These are phyloP conservation scores for Balaeniceps rex DNA, from an alignment of 2,113 vertebrate species.

Conservation along the genomic window DNA sequence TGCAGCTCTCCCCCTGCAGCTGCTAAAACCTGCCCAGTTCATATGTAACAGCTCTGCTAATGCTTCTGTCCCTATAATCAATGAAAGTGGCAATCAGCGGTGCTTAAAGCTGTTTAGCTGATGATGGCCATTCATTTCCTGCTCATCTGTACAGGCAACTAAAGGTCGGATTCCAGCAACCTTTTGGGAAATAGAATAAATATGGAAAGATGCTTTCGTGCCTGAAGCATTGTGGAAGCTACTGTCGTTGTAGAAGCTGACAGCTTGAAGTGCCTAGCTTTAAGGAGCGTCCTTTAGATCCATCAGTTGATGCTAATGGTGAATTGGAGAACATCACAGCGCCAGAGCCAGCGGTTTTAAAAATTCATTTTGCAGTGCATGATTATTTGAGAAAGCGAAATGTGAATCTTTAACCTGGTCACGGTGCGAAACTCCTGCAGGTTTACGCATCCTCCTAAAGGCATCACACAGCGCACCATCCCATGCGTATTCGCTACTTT, in stretches of 20 bases:
- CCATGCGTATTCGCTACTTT: background rate
- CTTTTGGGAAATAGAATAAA: background rate
- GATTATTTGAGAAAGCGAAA: background rate
- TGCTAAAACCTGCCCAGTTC: background rate
- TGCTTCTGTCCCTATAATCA: background rate
- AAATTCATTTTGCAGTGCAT: fast-evolving
- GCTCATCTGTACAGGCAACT: background rate
- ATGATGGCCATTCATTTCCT: background rate
- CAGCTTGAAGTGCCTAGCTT: background rate
- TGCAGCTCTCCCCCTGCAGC: background rate
- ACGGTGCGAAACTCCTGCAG: background rate
- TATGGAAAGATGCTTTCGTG: background rate
- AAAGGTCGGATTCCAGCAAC: background rate
- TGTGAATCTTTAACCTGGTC: background rate
- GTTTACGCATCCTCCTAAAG: background rate
- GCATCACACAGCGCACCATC: background rate
- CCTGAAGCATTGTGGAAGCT: background rate
- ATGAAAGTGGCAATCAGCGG: background rate
- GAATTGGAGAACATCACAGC: background rate
- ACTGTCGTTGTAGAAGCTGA: background rate
- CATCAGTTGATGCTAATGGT: background rate
- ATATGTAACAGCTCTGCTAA: background rate
- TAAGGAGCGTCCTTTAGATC: background rate
- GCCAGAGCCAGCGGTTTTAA: background rate
- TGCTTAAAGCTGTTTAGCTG: background rate